These are phyloP conservation scores for Sphinx pinastri DNA, from an alignment of 2,888 invertebrate species.

Conservation along the genomic window DNA sequence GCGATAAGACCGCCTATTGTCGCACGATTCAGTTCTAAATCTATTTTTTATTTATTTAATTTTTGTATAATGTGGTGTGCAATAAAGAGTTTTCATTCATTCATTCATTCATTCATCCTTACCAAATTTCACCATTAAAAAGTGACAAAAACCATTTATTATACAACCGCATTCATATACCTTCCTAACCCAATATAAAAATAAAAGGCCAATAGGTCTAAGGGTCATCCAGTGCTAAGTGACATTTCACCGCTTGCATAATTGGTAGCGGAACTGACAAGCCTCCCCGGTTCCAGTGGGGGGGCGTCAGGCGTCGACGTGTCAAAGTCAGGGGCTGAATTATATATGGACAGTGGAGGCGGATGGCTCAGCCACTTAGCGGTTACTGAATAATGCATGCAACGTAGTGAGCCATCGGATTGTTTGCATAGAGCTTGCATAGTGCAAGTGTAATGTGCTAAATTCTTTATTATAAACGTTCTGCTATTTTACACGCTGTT, in stretches of 20 bases:
- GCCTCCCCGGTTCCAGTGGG: slow-evolving; percentile 46
- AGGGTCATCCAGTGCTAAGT: slow-evolving; percentile 77
- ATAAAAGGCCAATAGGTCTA: slow-evolving; percentile 82
- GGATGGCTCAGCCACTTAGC: slow-evolving; percentile 81
- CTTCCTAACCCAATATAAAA: slow-evolving; percentile 66
- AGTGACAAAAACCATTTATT: slow-evolving; percentile 5
- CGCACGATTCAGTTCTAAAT: no score
- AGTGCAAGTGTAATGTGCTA: slow-evolving; percentile 28
- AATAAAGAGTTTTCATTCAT: no score
- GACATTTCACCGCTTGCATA: slow-evolving; percentile 80
- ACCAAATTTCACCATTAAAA: not conserved
- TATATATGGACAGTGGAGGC: slow-evolving; percentile 74
- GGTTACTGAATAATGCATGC: slow-evolving; percentile 74
- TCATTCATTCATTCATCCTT: no score
- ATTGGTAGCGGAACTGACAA: slow-evolving; percentile 78
- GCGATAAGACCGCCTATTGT: no score
- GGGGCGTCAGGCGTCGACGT: slow-evolving; percentile 73
- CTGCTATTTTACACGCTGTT: not conserved
- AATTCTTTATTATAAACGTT: slow-evolving; percentile 9
- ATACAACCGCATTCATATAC: slow-evolving; percentile 8
- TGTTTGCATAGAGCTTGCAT: slow-evolving; percentile 47
- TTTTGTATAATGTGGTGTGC: no score
- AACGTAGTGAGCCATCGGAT: slow-evolving; percentile 52
- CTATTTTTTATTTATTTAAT: no score
- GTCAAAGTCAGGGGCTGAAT: slow-evolving; percentile 78